These are phyloP conservation scores for Scytalopus superciliaris DNA, from an alignment of 2,113 vertebrate species.

Conservation along the genomic window DNA sequence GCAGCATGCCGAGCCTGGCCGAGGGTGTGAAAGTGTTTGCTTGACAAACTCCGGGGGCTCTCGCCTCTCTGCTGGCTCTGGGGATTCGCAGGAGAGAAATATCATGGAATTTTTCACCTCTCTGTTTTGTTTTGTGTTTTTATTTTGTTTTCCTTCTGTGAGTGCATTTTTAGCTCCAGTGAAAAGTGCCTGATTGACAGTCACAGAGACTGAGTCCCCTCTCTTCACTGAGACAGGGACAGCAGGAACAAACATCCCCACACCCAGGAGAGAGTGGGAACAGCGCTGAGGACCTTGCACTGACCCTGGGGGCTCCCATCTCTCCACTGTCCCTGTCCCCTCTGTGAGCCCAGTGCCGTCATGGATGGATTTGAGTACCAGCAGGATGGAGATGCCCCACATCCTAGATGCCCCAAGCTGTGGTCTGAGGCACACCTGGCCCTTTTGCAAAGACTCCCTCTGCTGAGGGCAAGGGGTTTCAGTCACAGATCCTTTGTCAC, in stretches of 20 bases:
- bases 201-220: conserved; percentile 22
- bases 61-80: conserved; percentile 53
- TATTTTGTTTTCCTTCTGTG: conserved; percentile 67
- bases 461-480: not conserved
- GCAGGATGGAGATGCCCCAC: not conserved
- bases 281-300: not conserved
- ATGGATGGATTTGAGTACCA: not conserved
- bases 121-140: conserved; percentile 73
- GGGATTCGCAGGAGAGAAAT: conserved; percentile 67
- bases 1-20: conserved; percentile 27
- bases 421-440: not conserved
- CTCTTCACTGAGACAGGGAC: not conserved
- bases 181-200: conserved; percentile 39
- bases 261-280: not conserved
- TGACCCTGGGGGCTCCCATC: not conserved
- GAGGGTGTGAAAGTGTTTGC: conserved; percentile 76
- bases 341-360: not conserved
- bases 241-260: not conserved
- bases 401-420: not conserved
- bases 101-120: conserved; percentile 74
- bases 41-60: conserved; percentile 72
- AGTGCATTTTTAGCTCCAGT: conserved; percentile 63
- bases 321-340: not conserved
- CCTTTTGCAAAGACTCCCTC: not conserved
- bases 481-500: not conserved